A percentile compares a stretch with the other conserved stretches of the same genome.
Conservation (phyloP, 2,888 invertebrate species). For the Rapana venosa region DNA sequence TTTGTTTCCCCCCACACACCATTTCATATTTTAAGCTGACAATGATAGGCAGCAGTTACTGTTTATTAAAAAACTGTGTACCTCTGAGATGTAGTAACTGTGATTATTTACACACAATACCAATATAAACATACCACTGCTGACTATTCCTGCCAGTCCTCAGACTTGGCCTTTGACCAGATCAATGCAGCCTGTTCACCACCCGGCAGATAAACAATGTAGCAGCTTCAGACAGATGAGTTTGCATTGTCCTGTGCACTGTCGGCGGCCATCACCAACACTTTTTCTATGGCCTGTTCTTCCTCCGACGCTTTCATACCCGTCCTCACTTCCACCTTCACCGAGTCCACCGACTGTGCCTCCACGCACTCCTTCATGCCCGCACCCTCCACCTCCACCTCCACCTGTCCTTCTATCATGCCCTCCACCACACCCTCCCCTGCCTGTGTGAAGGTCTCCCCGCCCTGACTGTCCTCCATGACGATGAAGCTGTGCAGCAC, state of each 20-base stretch:
- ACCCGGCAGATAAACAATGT: too few relatives aligned
- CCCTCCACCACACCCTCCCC: background rate
- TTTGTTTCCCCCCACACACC: too few relatives aligned
- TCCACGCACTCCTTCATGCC: background rate
- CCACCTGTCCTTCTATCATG: background rate
- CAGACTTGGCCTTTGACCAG: too few relatives aligned
- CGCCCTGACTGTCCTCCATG: background rate
- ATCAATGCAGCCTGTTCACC: too few relatives aligned
- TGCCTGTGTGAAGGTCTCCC: background rate
- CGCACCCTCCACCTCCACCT: background rate
- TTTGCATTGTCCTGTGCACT: background rate
- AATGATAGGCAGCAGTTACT: too few relatives aligned
- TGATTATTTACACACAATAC: too few relatives aligned
- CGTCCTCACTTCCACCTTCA: background rate
- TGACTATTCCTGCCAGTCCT: too few relatives aligned
- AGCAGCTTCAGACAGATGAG: background rate
- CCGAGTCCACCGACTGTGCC: background rate
- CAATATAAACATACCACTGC: too few relatives aligned
- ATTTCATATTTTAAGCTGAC: too few relatives aligned
- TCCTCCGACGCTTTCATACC: background rate
- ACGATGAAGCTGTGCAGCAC: conserved; percentile 31
- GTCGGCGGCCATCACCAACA: conserved; percentile 23
- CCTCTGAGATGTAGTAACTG: too few relatives aligned
- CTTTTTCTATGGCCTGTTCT: background rate
- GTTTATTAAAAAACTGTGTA: too few relatives aligned